Conservation (phyloP, 2,797 vertebrate species). For the Cryptoblepharus egeriae region DNA sequence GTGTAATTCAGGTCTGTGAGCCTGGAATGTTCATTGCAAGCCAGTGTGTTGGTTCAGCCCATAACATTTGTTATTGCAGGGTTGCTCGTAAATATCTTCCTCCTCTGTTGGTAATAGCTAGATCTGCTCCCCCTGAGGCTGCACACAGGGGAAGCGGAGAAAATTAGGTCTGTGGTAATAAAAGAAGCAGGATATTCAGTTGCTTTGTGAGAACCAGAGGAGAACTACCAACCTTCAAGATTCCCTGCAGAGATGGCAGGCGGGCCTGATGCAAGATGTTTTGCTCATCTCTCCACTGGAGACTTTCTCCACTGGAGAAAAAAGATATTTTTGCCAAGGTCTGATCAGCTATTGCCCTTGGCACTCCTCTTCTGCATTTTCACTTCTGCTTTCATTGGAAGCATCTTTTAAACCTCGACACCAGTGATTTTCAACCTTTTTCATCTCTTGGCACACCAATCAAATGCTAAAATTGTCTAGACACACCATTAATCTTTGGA, state of each 20-base stretch:
- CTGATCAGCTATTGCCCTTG: neutral
- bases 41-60: neutral
- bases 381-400: neutral
- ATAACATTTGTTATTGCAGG: neutral
- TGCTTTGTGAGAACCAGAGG: neutral
- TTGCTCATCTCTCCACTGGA: neutral
- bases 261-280: neutral
- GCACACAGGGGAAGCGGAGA: neutral
- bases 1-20: neutral
- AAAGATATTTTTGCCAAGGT: neutral
- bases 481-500: too few relatives aligned
- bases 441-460: too few relatives aligned
- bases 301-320: too few relatives aligned
- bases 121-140: too few relatives aligned
- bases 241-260: neutral
- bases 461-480: too few relatives aligned
- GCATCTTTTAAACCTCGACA: neutral
- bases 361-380: neutral
- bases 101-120: neutral
- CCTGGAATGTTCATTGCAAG: neutral
- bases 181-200: neutral
- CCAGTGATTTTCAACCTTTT: too few relatives aligned
- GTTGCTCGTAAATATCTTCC: neutral
- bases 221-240: neutral
- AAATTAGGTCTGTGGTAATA: neutral